Conservation (phyloP, 37 sponge, comb jelly and placozoan genomes). For the Eunapius fragilis region DNA sequence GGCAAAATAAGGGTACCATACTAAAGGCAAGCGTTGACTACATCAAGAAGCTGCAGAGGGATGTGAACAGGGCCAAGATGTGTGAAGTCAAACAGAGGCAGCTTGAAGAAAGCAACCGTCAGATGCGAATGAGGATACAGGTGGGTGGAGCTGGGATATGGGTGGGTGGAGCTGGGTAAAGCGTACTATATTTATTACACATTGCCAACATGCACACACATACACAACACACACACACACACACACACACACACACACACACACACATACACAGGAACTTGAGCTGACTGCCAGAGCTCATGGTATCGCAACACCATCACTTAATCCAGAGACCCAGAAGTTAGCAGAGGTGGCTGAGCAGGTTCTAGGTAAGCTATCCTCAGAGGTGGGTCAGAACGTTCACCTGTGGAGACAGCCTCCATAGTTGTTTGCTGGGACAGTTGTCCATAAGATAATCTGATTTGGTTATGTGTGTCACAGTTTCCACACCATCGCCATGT, state of each 20-base stretch:
- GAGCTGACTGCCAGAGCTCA: constrained; percentile 86
- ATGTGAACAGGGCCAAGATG: constrained; percentile 36
- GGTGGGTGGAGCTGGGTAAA: background rate
- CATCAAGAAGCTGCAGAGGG: constrained; percentile 84
- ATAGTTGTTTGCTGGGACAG: no score
- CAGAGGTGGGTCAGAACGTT: no score
- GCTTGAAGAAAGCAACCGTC: constrained; percentile 78
- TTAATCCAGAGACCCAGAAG: constrained; percentile 76
- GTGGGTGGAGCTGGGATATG: constrained; percentile 12
- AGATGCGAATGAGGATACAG: constrained; percentile 79
- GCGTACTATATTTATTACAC: background rate
- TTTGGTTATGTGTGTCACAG: no score
- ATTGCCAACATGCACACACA: no score
- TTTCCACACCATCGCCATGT: no score
- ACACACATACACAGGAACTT: constrained; percentile 58
- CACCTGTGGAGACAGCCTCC: no score
- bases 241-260: background rate
- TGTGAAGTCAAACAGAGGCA: constrained; percentile 69
- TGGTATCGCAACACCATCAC: constrained; percentile 79
- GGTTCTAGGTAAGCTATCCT: constrained; percentile 32
- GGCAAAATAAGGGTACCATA: constrained; percentile 93
- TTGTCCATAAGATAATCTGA: no score
- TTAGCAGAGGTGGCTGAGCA: constrained; percentile 80
- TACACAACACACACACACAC: background rate
- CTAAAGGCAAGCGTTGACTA: constrained; percentile 93